Percentiles rank a stretch among this genome's conserved stretches.
Evolutionary conservation across 2,797 vertebrate genomes (phyloP).

Genomic region (Enteromius afrohamiltoni): DNA sequence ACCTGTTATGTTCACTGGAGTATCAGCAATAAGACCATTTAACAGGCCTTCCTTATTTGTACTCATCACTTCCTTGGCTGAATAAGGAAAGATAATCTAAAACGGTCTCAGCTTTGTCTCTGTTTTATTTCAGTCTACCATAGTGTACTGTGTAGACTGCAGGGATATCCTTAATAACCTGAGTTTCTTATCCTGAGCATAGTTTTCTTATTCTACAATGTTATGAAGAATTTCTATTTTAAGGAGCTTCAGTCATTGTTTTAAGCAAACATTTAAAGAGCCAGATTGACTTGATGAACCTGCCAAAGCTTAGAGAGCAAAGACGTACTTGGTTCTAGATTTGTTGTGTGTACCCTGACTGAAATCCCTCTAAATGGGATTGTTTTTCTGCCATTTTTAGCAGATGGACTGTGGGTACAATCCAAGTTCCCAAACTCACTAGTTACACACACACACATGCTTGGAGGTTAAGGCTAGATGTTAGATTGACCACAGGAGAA

Average conservation of each 20-base stretch:
- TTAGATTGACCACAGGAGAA: constrained; percentile 62
- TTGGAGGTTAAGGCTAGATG: constrained; percentile 52
- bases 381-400: constrained; percentile 59
- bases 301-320: neutral
- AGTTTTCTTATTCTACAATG: neutral
- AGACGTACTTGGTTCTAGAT: neutral
- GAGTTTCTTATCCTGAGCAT: too few relatives aligned
- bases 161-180: neutral
- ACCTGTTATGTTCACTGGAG: neutral
- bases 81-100: constrained; percentile 51
- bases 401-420: constrained; percentile 21
- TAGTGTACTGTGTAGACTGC: neutral
- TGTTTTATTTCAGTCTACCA: neutral
- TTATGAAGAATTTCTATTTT: neutral
- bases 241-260: neutral
- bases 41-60: constrained; percentile 61
- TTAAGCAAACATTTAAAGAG: constrained; percentile 3
- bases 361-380: constrained; percentile 67
- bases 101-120: neutral
- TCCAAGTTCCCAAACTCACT: constrained; percentile 17
- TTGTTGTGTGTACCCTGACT: neutral
- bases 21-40: neutral
- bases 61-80: constrained; percentile 59
- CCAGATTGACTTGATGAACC: neutral
- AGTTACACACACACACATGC: neutral